These are phyloP conservation scores for Triplophysa dalaica DNA, from an alignment of 2,113 vertebrate species.

Conservation along the genomic window DNA sequence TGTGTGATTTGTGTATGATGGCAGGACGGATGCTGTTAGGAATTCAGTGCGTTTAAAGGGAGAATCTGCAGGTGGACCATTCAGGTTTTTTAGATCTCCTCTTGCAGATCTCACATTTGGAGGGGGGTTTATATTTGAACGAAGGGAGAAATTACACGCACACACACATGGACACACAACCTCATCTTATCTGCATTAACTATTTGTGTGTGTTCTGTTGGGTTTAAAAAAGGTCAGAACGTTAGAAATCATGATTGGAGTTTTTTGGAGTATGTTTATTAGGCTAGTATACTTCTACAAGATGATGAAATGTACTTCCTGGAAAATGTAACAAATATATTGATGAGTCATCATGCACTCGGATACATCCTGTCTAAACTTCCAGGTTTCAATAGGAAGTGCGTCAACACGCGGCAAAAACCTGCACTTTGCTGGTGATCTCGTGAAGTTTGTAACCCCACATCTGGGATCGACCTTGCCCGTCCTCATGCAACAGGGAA, in stretches of 20 bases:
- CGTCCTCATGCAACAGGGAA: constrained; percentile 42
- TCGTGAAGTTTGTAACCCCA: constrained; percentile 34
- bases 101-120: constrained; percentile 19
- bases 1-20: constrained; percentile 15
- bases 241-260: constrained; percentile 36
- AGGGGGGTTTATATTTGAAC: constrained; percentile 37
- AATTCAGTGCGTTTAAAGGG: constrained; percentile 24
- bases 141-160: constrained; percentile 24
- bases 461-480: constrained; percentile 43
- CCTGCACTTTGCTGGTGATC: too few relatives aligned
- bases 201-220: constrained; percentile 12
- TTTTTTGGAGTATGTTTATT: constrained; percentile 30
- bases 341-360: too few relatives aligned
- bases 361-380: too few relatives aligned
- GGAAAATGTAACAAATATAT: too few relatives aligned
- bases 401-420: too few relatives aligned
- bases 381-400: too few relatives aligned
- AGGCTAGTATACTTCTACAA: too few relatives aligned
- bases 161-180: constrained; percentile 8
- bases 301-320: too few relatives aligned
- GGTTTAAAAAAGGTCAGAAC: constrained; percentile 49
- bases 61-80: neutral
- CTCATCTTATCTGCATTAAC: constrained; percentile 19
- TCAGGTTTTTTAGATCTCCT: constrained; percentile 31
- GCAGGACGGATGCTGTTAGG: constrained; percentile 37